Percentiles rank a stretch among this genome's conserved stretches.
phyloP scores from a whole-genome alignment of 2,888 invertebrate genomes.

The Schizotus pectinicornis region DNA sequence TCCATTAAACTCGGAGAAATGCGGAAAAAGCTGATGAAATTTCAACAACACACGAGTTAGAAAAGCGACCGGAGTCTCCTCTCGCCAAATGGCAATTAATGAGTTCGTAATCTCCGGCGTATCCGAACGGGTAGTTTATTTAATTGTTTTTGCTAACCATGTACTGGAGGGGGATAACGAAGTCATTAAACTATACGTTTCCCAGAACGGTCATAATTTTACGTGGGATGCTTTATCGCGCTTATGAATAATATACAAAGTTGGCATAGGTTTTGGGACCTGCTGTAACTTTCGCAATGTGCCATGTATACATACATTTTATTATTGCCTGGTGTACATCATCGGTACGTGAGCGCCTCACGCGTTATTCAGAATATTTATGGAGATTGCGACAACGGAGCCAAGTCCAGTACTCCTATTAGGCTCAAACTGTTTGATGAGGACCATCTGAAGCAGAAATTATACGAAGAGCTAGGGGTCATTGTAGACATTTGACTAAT shows the following conservation, averaged over 20 bases:
- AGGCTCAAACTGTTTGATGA: too few relatives aligned
- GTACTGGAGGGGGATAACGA: slow-evolving; percentile 38
- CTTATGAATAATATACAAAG: slow-evolving; percentile 31
- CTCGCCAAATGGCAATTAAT: slow-evolving; percentile 26
- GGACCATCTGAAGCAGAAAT: too few relatives aligned
- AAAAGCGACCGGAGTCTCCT: background rate
- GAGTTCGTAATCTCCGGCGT: slow-evolving; percentile 16
- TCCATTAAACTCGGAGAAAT: too few relatives aligned
- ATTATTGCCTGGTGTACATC: too few relatives aligned
- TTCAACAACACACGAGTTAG: slow-evolving; percentile 1
- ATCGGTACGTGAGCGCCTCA: too few relatives aligned
- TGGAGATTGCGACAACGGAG: too few relatives aligned
- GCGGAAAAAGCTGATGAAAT: background rate
- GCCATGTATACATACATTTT: too few relatives aligned
- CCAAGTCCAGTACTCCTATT: too few relatives aligned
- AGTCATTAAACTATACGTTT: slow-evolving; percentile 47
- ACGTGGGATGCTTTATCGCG: slow-evolving; percentile 29
- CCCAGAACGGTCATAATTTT: slow-evolving; percentile 41
- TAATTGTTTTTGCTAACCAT: slow-evolving; percentile 47
- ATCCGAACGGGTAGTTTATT: slow-evolving; percentile 34
- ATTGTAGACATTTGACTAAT: too few relatives aligned
- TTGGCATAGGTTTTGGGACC: slow-evolving; percentile 25
- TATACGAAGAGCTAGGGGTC: too few relatives aligned
- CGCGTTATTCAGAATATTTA: too few relatives aligned
- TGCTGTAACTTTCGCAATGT: slow-evolving; percentile 12